These are phyloP conservation scores for Teleogryllus oceanicus DNA, from an alignment of 2,888 invertebrate genomes.

Conservation along the genomic window DNA sequence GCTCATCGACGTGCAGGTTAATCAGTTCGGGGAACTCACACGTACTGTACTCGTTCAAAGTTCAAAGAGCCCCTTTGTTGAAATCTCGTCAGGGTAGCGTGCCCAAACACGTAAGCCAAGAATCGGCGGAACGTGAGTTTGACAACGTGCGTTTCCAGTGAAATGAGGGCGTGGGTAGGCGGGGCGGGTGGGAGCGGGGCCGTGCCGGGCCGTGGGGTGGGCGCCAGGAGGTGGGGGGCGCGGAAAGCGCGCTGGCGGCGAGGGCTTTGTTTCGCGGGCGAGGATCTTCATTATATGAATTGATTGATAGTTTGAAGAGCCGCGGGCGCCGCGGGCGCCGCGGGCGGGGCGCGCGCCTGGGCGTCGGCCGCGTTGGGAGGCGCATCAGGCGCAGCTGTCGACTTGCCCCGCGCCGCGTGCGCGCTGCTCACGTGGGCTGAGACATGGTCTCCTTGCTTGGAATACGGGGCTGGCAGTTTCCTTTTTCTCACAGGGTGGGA, in stretches of 20 bases:
- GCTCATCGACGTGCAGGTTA: too few species aligned
- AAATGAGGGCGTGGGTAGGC: too few species aligned
- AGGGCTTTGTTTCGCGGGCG: constrained; percentile 18
- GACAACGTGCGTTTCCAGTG: neutral
- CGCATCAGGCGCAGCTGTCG: constrained; percentile 8
- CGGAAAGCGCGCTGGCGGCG: neutral
- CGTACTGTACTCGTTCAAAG: neutral
- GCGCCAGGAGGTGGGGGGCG: too few species aligned
- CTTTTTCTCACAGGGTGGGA: too few species aligned
- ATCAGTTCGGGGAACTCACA: too few species aligned
- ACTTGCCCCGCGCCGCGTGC: neutral
- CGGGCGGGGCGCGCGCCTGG: neutral
- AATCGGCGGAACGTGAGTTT: neutral
- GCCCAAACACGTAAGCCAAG: neutral
- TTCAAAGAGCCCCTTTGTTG: neutral
- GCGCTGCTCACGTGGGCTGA: neutral
- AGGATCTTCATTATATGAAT: neutral
- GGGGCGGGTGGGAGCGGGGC: too few species aligned
- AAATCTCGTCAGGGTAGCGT: neutral
- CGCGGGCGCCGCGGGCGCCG: neutral
- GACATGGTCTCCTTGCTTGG: too few species aligned
- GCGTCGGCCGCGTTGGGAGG: neutral
- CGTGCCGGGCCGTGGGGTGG: too few species aligned
- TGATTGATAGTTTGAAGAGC: constrained; percentile 6
- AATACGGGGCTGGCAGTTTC: too few species aligned